Conservation (phyloP, 2,888 invertebrate genomes). For the Nomada fucata region DNA sequence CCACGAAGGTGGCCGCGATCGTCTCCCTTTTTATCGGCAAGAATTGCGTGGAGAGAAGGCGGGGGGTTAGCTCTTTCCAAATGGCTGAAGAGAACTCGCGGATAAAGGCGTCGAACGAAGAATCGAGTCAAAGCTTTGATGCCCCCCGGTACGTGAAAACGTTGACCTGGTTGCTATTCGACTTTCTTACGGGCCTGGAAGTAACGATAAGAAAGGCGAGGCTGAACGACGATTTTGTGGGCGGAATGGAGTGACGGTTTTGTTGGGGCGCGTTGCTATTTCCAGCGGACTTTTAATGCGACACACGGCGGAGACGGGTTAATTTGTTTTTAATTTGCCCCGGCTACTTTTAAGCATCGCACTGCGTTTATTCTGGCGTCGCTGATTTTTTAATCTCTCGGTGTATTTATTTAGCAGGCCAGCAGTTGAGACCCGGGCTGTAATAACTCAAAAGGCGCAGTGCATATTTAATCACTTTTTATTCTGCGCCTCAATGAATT, state of each 20-base stretch:
- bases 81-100: background rate
- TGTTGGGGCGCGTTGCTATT: too few species aligned
- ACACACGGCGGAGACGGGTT: too few species aligned
- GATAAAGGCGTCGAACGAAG: background rate
- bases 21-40: slow-evolving; percentile 16
- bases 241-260: background rate
- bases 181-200: background rate
- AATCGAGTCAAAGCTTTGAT: slow-evolving; percentile 2
- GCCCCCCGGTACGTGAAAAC: background rate
- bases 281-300: too few species aligned
- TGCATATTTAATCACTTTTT: too few species aligned
- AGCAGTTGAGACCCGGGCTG: too few species aligned
- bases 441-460: too few species aligned
- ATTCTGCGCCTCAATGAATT: too few species aligned
- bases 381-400: too few species aligned
- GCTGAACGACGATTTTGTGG: slow-evolving; percentile 3
- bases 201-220: background rate
- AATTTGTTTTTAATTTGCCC: too few species aligned
- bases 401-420: too few species aligned
- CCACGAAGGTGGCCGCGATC: background rate
- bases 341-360: too few species aligned
- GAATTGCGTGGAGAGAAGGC: background rate
- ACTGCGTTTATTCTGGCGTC: too few species aligned
- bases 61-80: background rate
- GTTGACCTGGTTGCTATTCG: slow-evolving; percentile 11